Evolutionary conservation across 2,113 vertebrate genomes (phyloP).

Genomic region (Gymnobelideus leadbeateri): DNA sequence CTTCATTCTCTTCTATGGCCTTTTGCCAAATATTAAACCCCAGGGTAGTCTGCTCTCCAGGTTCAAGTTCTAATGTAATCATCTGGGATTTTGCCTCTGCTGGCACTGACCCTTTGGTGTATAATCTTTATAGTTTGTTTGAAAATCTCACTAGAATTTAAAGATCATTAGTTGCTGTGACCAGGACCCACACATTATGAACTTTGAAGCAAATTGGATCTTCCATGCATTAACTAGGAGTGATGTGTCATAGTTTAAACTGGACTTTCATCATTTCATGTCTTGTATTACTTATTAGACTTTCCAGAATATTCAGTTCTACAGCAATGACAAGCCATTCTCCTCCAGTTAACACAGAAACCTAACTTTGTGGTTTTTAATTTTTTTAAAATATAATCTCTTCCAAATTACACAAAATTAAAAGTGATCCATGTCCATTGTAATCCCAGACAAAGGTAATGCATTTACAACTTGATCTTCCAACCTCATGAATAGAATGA

Average conservation of each 20-base stretch:
- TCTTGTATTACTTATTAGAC: constrained; percentile 20
- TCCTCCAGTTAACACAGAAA: not conserved
- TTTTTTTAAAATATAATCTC: not conserved
- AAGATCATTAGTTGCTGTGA: constrained; percentile 8
- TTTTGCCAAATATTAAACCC: constrained; percentile 45
- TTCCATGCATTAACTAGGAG: not conserved
- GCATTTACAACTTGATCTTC: not conserved
- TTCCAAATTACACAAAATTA: constrained; percentile 41
- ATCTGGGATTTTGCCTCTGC: not conserved
- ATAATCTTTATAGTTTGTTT: constrained; percentile 37
- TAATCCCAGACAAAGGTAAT: constrained; percentile 31
- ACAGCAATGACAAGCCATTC: not conserved
- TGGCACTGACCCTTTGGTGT: not conserved
- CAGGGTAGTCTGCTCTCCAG: not conserved
- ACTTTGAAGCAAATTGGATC: not conserved
- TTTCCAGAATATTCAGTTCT: not conserved
- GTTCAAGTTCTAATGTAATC: constrained; percentile 47
- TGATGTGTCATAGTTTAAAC: not conserved
- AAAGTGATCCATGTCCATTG: not conserved
- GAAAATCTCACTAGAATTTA: constrained; percentile 21
- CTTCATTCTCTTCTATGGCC: not conserved
- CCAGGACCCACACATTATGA: not conserved
- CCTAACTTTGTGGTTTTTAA: not conserved
- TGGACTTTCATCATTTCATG: not conserved
- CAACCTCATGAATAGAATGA: not conserved